These are phyloP conservation scores for Falcaria lacertinaria DNA, from an alignment of 2,888 invertebrate species.

Conservation along the genomic window DNA sequence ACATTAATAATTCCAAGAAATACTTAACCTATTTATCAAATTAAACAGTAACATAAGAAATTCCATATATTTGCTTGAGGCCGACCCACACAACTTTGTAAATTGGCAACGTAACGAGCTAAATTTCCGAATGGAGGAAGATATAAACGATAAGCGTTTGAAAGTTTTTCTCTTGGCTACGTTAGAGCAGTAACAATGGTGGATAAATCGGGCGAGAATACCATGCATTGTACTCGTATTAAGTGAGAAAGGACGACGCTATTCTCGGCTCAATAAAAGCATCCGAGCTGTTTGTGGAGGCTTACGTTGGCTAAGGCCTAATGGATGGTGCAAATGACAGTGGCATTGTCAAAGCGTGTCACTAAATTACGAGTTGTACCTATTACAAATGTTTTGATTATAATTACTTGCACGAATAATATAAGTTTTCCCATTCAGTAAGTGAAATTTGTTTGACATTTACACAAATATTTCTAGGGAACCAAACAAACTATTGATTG, in stretches of 20 bases:
- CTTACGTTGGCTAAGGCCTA: conserved; percentile 10
- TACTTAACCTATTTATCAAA: no score
- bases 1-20: no score
- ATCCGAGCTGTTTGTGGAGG: conserved; percentile 29
- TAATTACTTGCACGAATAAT: no score
- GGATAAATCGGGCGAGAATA: conserved; percentile 50
- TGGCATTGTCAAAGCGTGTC: neutral
- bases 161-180: conserved; percentile 42
- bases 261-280: conserved; percentile 43
- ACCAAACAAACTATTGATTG: no score
- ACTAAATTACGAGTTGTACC: neutral
- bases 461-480: no score
- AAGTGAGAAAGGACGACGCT: conserved; percentile 49
- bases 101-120: conserved; percentile 26
- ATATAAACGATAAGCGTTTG: conserved; percentile 31
- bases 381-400: no score
- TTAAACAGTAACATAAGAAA: neutral
- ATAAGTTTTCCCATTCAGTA: no score
- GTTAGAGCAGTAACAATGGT: conserved; percentile 40
- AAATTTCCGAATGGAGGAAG: conserved; percentile 25
- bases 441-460: no score
- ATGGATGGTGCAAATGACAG: conserved; percentile 10
- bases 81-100: neutral
- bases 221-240: conserved; percentile 59
- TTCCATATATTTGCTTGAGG: neutral